phyloP scores from a whole-genome alignment of 2,888 invertebrate species.

The Drepana falcataria region DNA sequence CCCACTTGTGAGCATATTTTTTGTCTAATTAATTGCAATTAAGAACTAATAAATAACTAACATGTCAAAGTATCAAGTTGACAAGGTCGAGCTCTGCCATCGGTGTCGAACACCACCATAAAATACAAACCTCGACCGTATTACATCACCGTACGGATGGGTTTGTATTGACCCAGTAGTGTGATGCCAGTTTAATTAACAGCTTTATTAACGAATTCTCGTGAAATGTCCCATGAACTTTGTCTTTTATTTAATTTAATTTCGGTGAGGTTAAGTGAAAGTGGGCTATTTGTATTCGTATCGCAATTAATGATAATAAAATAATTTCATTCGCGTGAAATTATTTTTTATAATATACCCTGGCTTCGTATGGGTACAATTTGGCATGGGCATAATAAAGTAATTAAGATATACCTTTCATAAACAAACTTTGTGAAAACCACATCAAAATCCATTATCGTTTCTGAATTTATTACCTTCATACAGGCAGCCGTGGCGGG shows the following conservation, averaged over 20 bases:
- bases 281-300: slow-evolving; percentile 3
- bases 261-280: slow-evolving; percentile 11
- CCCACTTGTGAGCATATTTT: not conserved
- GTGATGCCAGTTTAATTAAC: slow-evolving; percentile 14
- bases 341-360: no score
- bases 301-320: no score
- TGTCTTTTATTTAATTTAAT: slow-evolving; percentile 9
- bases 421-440: no score
- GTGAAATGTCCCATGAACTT: slow-evolving; percentile 16
- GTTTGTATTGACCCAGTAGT: slow-evolving; percentile 3
- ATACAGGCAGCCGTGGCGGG: no score
- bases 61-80: slow-evolving; percentile 15
- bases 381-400: no score
- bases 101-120: slow-evolving; percentile 39
- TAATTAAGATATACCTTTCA: no score
- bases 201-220: slow-evolving; percentile 12
- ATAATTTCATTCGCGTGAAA: no score
- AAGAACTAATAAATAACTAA: not conserved
- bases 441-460: no score
- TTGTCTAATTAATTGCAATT: not conserved
- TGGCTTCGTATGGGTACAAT: no score
- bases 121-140: slow-evolving; percentile 17
- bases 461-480: no score
- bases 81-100: slow-evolving; percentile 63
- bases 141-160: slow-evolving; percentile 5